Evolutionary conservation across 1,140 invertebrate species (phyloP).

Genomic region (Brachionus plicatilis): DNA sequence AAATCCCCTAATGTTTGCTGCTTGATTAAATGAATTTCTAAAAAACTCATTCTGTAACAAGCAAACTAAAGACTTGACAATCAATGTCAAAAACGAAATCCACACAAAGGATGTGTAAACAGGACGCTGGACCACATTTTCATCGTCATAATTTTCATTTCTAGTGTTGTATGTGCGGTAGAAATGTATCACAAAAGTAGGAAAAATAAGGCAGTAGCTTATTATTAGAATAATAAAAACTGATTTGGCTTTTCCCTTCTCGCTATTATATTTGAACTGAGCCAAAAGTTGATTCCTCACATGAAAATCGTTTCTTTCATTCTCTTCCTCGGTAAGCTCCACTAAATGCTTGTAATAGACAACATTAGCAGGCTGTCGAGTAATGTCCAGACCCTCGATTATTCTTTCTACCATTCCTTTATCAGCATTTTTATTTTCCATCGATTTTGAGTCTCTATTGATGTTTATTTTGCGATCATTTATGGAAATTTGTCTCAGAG

Average conservation of each 20-base stretch:
- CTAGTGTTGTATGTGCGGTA: slow-evolving; percentile 13
- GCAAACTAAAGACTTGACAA: not conserved
- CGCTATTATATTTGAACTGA: slow-evolving; percentile 7
- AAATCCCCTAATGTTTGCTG: slow-evolving; percentile 17
- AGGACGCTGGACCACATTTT: not conserved
- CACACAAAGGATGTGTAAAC: slow-evolving; percentile 28
- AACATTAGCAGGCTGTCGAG: not conserved
- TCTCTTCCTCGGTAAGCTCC: not conserved
- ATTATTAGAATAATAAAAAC: slow-evolving; percentile 7
- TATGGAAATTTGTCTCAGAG: not conserved
- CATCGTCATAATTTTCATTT: not conserved
- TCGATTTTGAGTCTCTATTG: not conserved
- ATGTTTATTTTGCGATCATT: not conserved
- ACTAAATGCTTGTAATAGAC: slow-evolving; percentile 29
- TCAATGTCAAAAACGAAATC: slow-evolving; percentile 13
- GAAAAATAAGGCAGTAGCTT: slow-evolving; percentile 18
- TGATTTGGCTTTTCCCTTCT: not conserved
- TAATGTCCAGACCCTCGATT: slow-evolving; percentile 25
- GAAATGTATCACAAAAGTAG: slow-evolving; percentile 33
- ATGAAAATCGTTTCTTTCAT: not conserved
- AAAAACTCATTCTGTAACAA: slow-evolving; percentile 23
- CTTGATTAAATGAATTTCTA: slow-evolving; percentile 31
- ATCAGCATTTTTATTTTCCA: too few species aligned
- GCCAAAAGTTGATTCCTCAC: slow-evolving; percentile 33
- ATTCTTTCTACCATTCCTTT: not conserved